phyloP scores from a whole-genome alignment of 2,797 vertebrate species.

The Allobates femoralis region DNA sequence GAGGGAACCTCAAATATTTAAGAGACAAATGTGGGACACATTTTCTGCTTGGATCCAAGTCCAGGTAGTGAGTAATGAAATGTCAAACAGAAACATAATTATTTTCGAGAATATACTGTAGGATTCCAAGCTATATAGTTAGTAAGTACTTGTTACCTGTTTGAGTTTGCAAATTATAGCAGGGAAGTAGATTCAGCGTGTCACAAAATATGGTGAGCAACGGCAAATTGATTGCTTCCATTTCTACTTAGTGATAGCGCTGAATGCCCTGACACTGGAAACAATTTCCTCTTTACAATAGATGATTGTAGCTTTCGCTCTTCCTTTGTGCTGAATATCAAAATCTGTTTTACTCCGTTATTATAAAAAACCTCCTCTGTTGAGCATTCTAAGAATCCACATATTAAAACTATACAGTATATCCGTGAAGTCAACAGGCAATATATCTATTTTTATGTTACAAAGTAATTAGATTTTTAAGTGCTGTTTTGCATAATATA shows the following conservation, averaged over 20 bases:
- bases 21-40: neutral
- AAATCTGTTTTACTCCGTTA: conserved; percentile 25
- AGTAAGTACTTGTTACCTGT: conserved; percentile 23
- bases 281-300: conserved; percentile 45
- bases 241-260: conserved; percentile 36
- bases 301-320: conserved; percentile 34
- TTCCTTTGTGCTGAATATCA: conserved; percentile 37
- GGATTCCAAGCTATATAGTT: neutral
- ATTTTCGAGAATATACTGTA: neutral
- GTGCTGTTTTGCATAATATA: neutral
- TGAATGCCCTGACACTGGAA: conserved; percentile 30
- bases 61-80: neutral
- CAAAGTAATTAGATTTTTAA: neutral
- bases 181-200: conserved; percentile 37
- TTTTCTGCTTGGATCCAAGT: neutral
- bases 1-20: neutral
- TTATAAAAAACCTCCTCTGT: neutral
- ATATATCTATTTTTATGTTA: neutral
- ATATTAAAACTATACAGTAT: neutral
- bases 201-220: conserved; percentile 23
- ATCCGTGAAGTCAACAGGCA: neutral
- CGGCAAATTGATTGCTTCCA: conserved; percentile 44
- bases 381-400: conserved; percentile 16
- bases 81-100: neutral
- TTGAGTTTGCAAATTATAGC: conserved; percentile 45